Conservation (phyloP, 2,888 invertebrate genomes). For the Drosophila fungiperda region DNA sequence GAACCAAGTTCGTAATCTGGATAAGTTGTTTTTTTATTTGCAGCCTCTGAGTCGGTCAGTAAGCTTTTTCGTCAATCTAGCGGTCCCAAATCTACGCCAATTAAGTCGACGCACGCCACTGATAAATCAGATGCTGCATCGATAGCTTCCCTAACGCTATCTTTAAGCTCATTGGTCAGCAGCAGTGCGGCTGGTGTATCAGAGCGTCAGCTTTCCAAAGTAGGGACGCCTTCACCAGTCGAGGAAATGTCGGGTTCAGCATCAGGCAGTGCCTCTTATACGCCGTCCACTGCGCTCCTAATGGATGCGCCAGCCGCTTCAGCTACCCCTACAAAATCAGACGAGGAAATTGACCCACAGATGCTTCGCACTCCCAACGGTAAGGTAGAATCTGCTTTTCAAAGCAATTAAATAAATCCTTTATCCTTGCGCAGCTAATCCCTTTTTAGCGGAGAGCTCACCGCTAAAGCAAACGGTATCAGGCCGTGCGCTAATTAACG, state of each 20-base stretch:
- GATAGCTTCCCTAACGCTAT: slow-evolving; percentile 78
- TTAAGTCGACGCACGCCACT: slow-evolving; percentile 51
- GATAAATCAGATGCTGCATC: slow-evolving; percentile 74
- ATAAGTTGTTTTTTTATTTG: slow-evolving; percentile 54
- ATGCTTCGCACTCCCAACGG: slow-evolving; percentile 68
- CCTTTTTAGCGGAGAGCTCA: slow-evolving; percentile 73
- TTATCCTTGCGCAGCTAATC: slow-evolving; percentile 70
- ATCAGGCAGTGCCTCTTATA: slow-evolving; percentile 76
- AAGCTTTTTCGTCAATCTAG: slow-evolving; percentile 84
- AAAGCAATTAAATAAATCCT: slow-evolving; percentile 58
- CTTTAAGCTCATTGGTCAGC: slow-evolving; percentile 83
- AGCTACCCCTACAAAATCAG: slow-evolving; percentile 20
- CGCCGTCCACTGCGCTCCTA: slow-evolving; percentile 81
- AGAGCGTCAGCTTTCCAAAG: slow-evolving; percentile 61
- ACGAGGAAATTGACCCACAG: slow-evolving; percentile 48
- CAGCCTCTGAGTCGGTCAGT: slow-evolving; percentile 84
- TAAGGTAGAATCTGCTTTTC: slow-evolving; percentile 38
- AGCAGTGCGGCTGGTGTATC: slow-evolving; percentile 70
- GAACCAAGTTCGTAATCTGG: slow-evolving; percentile 40
- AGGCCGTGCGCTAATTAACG: slow-evolving; percentile 65
- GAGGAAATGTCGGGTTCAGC: slow-evolving; percentile 65
- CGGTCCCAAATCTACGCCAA: slow-evolving; percentile 67
- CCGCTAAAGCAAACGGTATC: slow-evolving; percentile 66
- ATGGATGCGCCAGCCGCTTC: slow-evolving; percentile 62
- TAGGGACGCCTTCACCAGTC: slow-evolving; percentile 64